Percentiles rank a stretch among this genome's conserved stretches.
Evolutionary conservation across 2,113 vertebrate genomes (phyloP).

Genomic region (Silurus asotus): DNA sequence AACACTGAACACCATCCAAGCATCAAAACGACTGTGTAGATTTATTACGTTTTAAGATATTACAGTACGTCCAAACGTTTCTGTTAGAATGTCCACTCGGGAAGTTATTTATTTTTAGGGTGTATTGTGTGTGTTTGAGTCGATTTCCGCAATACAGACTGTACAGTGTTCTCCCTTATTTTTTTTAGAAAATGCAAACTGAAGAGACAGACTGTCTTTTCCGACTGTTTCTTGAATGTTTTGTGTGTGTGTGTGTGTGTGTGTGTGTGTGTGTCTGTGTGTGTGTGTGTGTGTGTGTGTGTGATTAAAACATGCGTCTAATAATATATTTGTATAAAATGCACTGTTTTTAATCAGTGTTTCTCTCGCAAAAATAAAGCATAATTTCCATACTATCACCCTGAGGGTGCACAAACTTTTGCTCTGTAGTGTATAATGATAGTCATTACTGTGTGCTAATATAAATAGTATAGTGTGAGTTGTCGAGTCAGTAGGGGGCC

Average conservation of each 20-base stretch:
- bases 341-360: not conserved
- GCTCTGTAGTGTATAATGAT: not conserved
- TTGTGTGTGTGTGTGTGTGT: no score
- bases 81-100: no score
- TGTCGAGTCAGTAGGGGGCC: constrained; percentile 7
- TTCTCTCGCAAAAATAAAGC: not conserved
- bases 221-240: not conserved
- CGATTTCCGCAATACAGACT: not conserved
- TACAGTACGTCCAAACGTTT: no score
- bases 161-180: not conserved
- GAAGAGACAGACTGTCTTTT: not conserved
- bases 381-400: no score
- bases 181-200: not conserved
- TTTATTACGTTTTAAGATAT: no score
- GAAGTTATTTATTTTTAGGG: not conserved
- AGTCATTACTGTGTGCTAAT: constrained; percentile 14
- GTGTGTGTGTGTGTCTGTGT: no score
- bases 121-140: no score
- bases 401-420: not conserved
- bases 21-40: not conserved
- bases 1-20: not conserved
- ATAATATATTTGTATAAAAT: not conserved
- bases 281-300: no score
- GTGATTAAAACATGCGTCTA: no score
- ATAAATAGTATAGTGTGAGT: constrained; percentile 13